phyloP scores from a whole-genome alignment of 2,113 vertebrate species.

The Lates calcarifer region DNA sequence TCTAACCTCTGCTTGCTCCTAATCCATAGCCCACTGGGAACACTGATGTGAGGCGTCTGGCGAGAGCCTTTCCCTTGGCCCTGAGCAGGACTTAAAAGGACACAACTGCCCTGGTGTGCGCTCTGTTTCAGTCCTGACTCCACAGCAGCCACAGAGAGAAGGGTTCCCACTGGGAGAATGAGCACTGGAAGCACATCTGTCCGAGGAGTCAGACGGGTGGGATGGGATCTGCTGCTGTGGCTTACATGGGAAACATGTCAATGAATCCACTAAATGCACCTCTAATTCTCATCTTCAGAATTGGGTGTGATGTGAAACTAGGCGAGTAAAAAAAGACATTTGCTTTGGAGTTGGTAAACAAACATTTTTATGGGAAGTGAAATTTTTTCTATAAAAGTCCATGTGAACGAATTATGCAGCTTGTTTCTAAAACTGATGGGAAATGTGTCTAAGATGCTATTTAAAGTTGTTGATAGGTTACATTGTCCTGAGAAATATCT shows the following conservation, averaged over 20 bases:
- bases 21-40: conserved; percentile 81
- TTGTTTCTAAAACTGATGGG: conserved; percentile 44
- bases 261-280: conserved; percentile 71
- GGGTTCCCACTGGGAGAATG: conserved; percentile 72
- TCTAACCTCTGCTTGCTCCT: conserved; percentile 77
- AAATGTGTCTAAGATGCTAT: conserved; percentile 50
- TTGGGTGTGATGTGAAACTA: conserved; percentile 76
- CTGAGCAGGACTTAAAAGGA: conserved; percentile 77
- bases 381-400: conserved; percentile 19
- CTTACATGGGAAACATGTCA: conserved; percentile 73
- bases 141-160: conserved; percentile 73
- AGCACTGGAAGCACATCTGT: conserved; percentile 65
- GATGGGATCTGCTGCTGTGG: conserved; percentile 63
- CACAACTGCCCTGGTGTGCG: conserved; percentile 69
- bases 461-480: conserved; percentile 48
- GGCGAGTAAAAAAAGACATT: conserved; percentile 45
- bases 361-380: conserved; percentile 32
- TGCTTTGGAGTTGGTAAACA: conserved; percentile 57
- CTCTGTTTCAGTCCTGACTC: conserved; percentile 74
- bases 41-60: conserved; percentile 71
- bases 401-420: conserved; percentile 33
- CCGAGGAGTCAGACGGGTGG: conserved; percentile 66
- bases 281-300: conserved; percentile 61
- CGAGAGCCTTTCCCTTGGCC: conserved; percentile 70
- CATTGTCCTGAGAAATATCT: conserved; percentile 82